These are phyloP conservation scores for Rhea pennata DNA, from an alignment of 2,113 vertebrate genomes.

Conservation along the genomic window DNA sequence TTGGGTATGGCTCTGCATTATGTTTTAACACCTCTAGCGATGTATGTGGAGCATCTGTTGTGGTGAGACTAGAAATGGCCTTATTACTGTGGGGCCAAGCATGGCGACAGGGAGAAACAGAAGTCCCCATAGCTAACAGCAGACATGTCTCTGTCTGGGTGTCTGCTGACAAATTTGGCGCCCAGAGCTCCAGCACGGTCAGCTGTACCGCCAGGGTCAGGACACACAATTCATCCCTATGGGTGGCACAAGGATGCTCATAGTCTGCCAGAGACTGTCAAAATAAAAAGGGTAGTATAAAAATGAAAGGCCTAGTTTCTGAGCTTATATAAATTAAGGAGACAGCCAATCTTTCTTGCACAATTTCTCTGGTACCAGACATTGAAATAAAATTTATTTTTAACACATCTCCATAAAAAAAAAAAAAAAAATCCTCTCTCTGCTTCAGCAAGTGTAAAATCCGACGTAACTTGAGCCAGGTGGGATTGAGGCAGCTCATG, in stretches of 20 bases:
- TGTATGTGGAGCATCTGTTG: not conserved
- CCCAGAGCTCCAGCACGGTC: not conserved
- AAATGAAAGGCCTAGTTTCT: not conserved
- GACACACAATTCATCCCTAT: not conserved
- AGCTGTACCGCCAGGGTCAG: not conserved
- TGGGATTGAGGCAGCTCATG: not conserved
- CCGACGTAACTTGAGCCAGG: rapidly evolving
- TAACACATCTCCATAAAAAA: not conserved
- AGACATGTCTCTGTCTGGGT: rapidly evolving
- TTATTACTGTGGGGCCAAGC: not conserved
- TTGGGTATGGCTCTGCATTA: not conserved
- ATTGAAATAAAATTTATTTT: not conserved
- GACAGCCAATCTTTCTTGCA: not conserved
- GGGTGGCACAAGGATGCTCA: not conserved
- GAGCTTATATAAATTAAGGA: not conserved
- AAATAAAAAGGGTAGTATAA: not conserved
- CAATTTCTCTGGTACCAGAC: not conserved
- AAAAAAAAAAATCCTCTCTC: not conserved
- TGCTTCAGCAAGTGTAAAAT: not conserved
- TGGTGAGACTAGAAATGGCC: not conserved
- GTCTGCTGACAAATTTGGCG: not conserved
- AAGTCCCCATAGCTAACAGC: not conserved
- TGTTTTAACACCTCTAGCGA: not conserved
- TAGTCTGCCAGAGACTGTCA: too few relatives aligned
- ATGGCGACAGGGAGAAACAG: rapidly evolving